A percentile compares a stretch with the other conserved stretches of the same genome.
Evolutionary conservation across 2,797 vertebrate genomes (phyloP).

Genomic region (Xenopus petersii): DNA sequence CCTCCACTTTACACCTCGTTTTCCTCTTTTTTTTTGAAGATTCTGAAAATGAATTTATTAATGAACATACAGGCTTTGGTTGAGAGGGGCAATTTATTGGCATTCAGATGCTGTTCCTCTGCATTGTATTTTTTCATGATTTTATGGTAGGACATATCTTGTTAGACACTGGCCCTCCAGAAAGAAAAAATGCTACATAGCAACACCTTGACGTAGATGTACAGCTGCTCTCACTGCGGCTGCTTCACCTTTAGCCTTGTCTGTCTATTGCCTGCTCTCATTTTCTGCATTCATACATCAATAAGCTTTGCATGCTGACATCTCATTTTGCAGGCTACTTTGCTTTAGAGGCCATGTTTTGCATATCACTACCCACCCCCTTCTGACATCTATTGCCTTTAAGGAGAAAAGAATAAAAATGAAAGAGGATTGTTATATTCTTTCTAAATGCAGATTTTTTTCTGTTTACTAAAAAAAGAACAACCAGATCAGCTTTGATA

Average conservation of each 20-base stretch:
- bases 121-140: constrained; percentile 84
- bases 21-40: constrained; percentile 78
- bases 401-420: constrained; percentile 74
- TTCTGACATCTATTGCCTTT: constrained; percentile 84
- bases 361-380: constrained; percentile 90
- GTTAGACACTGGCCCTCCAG: constrained; percentile 91
- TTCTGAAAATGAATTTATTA: constrained; percentile 87
- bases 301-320: constrained; percentile 97
- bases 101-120: constrained; percentile 81
- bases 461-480: no score
- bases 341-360: constrained; percentile 95
- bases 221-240: constrained; percentile 91
- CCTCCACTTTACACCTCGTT: constrained; percentile 82
- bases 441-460: constrained; percentile 60
- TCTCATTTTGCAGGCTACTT: constrained; percentile 98
- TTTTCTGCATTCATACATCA: constrained; percentile 99
- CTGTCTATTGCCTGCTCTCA: constrained; percentile 98
- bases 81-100: constrained; percentile 80
- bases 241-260: constrained; percentile 88
- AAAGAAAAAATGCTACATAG: constrained; percentile 74
- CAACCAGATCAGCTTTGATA: no score
- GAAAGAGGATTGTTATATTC: constrained; percentile 57
- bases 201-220: constrained; percentile 94
- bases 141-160: constrained; percentile 87
- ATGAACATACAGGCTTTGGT: constrained; percentile 82